These are phyloP conservation scores for Malacoraja senta DNA, from an alignment of 2,797 vertebrate genomes.

Conservation along the genomic window DNA sequence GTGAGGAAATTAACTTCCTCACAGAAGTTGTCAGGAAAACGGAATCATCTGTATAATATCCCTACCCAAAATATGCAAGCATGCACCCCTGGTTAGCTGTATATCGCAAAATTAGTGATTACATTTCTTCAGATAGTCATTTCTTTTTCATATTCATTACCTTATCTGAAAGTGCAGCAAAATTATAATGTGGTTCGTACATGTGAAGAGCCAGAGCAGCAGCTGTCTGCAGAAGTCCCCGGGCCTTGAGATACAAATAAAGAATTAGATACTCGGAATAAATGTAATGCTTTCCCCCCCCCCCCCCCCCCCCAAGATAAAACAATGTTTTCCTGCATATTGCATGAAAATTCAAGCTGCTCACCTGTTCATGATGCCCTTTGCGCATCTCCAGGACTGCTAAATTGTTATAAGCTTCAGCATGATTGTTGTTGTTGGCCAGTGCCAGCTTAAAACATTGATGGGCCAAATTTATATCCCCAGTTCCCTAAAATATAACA, in stretches of 20 bases:
- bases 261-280: neutral
- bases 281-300: too few relatives aligned
- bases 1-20: neutral
- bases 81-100: neutral
- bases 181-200: constrained; percentile 95
- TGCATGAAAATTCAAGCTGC: constrained; percentile 38
- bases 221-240: constrained; percentile 85
- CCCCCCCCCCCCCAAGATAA: neutral
- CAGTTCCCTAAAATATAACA: constrained; percentile 69
- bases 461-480: constrained; percentile 78
- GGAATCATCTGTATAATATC: neutral
- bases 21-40: neutral
- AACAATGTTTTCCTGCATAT: neutral
- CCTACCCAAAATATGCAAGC: neutral
- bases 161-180: constrained; percentile 82
- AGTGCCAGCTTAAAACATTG: constrained; percentile 87
- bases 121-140: neutral
- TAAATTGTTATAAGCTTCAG: constrained; percentile 93
- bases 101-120: neutral
- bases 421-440: constrained; percentile 80
- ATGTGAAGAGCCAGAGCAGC: constrained; percentile 81
- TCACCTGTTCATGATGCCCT: constrained; percentile 83
- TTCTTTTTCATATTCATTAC: constrained; percentile 54
- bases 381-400: constrained; percentile 84
- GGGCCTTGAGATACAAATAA: constrained; percentile 64